Conservation (phyloP, 2,888 invertebrate species). For the Thecophora atra region DNA sequence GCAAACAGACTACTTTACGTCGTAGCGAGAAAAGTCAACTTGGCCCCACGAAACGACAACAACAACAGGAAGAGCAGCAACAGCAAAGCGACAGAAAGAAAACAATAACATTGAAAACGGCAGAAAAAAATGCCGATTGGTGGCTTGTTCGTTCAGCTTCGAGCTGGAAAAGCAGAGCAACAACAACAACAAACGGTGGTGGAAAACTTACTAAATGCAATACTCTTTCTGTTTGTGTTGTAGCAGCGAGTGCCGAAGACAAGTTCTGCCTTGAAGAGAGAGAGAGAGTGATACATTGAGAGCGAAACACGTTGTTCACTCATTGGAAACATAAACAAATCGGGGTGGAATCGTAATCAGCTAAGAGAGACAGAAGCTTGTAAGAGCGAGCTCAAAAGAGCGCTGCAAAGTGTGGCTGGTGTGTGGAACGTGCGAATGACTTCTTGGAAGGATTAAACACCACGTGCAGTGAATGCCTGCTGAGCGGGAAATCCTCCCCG, state of each 20-base stretch:
- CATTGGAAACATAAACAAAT: conserved; percentile 34
- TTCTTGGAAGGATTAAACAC: not conserved
- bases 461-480: not conserved
- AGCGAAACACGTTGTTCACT: conserved; percentile 30
- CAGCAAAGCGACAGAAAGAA: conserved; percentile 16
- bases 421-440: too few species aligned
- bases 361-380: not conserved
- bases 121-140: conserved; percentile 27
- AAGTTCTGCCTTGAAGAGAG: not conserved
- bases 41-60: conserved; percentile 36
- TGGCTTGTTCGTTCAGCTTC: conserved; percentile 22
- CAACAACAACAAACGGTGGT: not conserved
- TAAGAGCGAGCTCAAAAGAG: not conserved
- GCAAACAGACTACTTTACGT: conserved; percentile 43
- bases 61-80: conserved; percentile 8
- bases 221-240: not conserved
- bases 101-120: conserved; percentile 3
- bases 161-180: conserved; percentile 10
- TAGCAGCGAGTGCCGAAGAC: not conserved
- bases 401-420: not conserved
- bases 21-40: conserved; percentile 45
- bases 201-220: conserved; percentile 11
- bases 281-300: conserved; percentile 5
- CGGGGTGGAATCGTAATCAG: not conserved
- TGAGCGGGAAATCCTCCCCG: not conserved